A percentile compares a stretch with the other conserved stretches of the same genome.
Evolutionary conservation across 2,113 vertebrate species (phyloP).

Genomic region (Ariopsis seemanni): DNA sequence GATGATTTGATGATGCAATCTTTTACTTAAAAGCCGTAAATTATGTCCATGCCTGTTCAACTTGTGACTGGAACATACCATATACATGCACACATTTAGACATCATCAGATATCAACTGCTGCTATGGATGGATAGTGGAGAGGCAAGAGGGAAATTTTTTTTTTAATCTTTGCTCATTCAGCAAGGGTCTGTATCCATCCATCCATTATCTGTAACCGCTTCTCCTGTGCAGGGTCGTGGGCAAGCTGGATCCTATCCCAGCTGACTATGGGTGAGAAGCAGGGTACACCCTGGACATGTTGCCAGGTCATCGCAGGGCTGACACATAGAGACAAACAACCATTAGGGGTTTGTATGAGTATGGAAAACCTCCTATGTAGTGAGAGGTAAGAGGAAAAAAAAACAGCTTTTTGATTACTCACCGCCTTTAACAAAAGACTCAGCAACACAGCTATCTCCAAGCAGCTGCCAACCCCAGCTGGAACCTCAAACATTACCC

Average conservation of each 20-base stretch:
- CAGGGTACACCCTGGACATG: no score
- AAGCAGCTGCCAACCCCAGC: conserved; percentile 24
- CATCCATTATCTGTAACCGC: no score
- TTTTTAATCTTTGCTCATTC: background rate
- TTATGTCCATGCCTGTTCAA: background rate
- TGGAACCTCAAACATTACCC: background rate
- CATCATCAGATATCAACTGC: background rate
- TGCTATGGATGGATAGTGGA: background rate
- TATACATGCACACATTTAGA: background rate
- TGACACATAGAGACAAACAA: no score
- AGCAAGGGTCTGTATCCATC: background rate
- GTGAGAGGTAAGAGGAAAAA: conserved; percentile 2
- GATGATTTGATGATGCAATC: background rate
- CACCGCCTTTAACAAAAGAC: conserved; percentile 14
- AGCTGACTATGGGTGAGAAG: no score
- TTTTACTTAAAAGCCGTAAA: background rate
- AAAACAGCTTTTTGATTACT: conserved; percentile 17
- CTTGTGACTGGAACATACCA: background rate
- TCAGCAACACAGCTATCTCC: conserved; percentile 5
- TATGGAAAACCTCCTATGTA: background rate
- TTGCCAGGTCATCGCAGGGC: no score
- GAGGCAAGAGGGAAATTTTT: background rate
- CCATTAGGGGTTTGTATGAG: background rate
- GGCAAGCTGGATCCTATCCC: no score
- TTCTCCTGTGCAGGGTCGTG: no score